These are phyloP conservation scores for Drosophila histrio DNA, from an alignment of 2,888 invertebrate genomes.

Conservation along the genomic window DNA sequence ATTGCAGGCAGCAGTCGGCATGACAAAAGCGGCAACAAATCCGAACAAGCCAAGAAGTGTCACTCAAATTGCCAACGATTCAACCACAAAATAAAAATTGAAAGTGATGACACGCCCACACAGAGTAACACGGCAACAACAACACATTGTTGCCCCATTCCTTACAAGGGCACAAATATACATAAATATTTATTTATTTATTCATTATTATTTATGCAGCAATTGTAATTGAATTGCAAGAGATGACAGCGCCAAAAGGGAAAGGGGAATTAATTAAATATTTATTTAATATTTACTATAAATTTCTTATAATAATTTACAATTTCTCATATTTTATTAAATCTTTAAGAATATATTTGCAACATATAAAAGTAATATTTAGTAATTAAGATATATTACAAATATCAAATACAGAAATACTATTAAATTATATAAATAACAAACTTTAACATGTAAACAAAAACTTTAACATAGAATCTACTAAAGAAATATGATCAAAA, in stretches of 20 bases:
- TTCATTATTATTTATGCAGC: slow-evolving; percentile 6
- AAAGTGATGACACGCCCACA: slow-evolving; percentile 76
- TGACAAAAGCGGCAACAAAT: slow-evolving; percentile 45
- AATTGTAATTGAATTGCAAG: slow-evolving; percentile 26
- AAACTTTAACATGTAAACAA: too few species aligned
- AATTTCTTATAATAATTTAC: too few species aligned
- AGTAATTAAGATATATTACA: too few species aligned
- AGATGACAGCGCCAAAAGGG: slow-evolving; percentile 8
- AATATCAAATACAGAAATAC: too few species aligned
- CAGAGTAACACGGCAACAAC: slow-evolving; percentile 16
- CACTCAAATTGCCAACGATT: slow-evolving; percentile 57
- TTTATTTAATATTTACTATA: neutral
- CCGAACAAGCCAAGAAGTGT: slow-evolving; percentile 32
- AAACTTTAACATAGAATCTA: too few species aligned
- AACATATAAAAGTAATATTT: too few species aligned
- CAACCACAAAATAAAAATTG: slow-evolving; percentile 60
- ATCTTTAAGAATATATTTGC: too few species aligned
- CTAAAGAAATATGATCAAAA: too few species aligned
- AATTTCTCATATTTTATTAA: too few species aligned
- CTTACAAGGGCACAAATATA: slow-evolving; percentile 3
- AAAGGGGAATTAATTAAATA: neutral
- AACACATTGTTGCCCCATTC: slow-evolving; percentile 12
- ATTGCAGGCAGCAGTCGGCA: slow-evolving; percentile 54
- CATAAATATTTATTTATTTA: slow-evolving; percentile 4
- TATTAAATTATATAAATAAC: too few species aligned